Conservation (phyloP, 2,797 vertebrate genomes). For the Synanceia verrucosa region DNA sequence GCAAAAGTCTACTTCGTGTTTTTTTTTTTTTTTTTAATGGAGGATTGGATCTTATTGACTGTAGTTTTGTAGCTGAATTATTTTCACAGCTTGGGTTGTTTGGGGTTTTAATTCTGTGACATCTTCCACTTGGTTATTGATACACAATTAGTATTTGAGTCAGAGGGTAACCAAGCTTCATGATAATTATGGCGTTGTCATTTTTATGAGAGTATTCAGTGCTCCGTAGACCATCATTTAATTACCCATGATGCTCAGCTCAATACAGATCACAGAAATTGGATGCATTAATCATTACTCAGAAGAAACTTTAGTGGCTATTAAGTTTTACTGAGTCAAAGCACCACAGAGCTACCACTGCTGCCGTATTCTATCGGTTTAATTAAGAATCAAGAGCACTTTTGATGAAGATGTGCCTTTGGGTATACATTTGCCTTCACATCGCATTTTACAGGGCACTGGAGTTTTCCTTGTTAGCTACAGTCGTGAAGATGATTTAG, state of each 20-base stretch:
- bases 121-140: slow-evolving; percentile 57
- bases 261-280: slow-evolving; percentile 71
- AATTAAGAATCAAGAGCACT: slow-evolving; percentile 68
- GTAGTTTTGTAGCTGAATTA: slow-evolving; percentile 13
- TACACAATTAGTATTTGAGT: slow-evolving; percentile 66
- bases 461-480: slow-evolving; percentile 33
- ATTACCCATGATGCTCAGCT: slow-evolving; percentile 72
- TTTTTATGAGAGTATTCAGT: slow-evolving; percentile 59
- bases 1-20: neutral
- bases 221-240: slow-evolving; percentile 68
- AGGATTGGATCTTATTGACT: neutral
- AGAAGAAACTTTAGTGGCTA: slow-evolving; percentile 69
- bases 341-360: slow-evolving; percentile 58
- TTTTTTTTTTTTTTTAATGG: neutral
- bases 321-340: slow-evolving; percentile 63
- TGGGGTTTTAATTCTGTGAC: slow-evolving; percentile 30
- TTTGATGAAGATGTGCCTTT: slow-evolving; percentile 62
- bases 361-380: slow-evolving; percentile 64
- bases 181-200: slow-evolving; percentile 69
- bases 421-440: slow-evolving; percentile 54
- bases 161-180: slow-evolving; percentile 59
- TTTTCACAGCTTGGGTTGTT: slow-evolving; percentile 17
- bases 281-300: slow-evolving; percentile 74
- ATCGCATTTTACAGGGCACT: slow-evolving; percentile 25
- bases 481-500: slow-evolving; percentile 35